phyloP scores from a whole-genome alignment of 2,113 vertebrate species.

The Caloenas nicobarica region DNA sequence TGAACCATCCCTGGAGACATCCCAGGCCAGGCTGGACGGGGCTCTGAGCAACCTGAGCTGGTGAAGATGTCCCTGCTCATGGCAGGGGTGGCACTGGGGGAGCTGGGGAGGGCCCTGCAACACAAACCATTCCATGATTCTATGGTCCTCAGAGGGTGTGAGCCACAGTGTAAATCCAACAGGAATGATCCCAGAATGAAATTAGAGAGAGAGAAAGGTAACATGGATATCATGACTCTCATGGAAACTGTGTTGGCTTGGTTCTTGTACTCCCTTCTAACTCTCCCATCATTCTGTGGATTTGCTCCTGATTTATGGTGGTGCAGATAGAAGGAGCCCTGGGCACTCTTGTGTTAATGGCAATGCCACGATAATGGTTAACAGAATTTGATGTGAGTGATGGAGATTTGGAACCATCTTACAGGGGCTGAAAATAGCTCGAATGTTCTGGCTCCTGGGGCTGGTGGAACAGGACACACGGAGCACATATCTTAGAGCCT shows the following conservation, averaged over 20 bases:
- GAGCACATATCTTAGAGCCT: accelerated
- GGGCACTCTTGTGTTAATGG: not conserved
- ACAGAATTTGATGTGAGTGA: no score
- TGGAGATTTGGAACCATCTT: not conserved
- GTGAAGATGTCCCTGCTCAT: no score
- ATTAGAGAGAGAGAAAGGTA: no score
- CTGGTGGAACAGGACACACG: not conserved
- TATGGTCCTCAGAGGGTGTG: no score
- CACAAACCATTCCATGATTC: no score
- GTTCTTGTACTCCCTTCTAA: not conserved
- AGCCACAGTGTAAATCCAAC: no score
- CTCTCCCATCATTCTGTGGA: accelerated
- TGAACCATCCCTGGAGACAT: no score
- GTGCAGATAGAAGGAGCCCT: not conserved
- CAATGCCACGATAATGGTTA: not conserved
- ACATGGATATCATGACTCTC: not conserved
- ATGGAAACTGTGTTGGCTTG: not conserved
- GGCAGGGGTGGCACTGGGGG: no score
- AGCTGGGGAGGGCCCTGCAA: no score
- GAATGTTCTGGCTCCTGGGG: not conserved
- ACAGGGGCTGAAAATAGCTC: not conserved
- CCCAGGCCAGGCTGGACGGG: no score
- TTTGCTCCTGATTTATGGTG: not conserved
- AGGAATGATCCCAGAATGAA: no score
- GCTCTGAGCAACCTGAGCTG: no score